Evolutionary conservation across 2,797 vertebrate genomes (phyloP).

Genomic region (Sparidentex hasta): DNA sequence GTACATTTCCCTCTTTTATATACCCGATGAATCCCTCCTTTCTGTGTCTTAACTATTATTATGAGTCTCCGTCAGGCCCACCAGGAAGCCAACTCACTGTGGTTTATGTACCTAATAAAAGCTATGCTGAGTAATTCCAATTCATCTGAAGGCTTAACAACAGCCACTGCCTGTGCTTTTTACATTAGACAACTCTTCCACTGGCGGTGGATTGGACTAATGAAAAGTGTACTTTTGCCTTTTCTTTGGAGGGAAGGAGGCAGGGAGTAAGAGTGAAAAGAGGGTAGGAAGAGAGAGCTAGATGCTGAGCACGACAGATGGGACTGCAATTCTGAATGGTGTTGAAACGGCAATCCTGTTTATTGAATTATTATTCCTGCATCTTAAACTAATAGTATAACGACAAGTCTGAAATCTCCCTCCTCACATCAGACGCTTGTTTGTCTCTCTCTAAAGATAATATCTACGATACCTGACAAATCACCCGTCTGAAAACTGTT

Average conservation of each 20-base stretch:
- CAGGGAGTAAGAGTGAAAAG: constrained; percentile 12
- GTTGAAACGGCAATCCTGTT: constrained; percentile 32
- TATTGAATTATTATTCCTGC: constrained; percentile 33
- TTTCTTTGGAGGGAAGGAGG: constrained; percentile 42
- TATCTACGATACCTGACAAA: constrained; percentile 31
- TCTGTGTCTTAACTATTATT: constrained; percentile 75
- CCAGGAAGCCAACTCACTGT: constrained; percentile 62
- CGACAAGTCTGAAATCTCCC: constrained; percentile 25
- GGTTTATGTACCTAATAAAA: constrained; percentile 80
- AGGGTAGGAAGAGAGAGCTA: constrained; percentile 1
- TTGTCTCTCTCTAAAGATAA: not conserved
- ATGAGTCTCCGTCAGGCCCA: constrained; percentile 67
- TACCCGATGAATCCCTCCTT: constrained; percentile 35
- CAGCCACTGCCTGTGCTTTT: constrained; percentile 60
- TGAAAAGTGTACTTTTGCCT: constrained; percentile 50
- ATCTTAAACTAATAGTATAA: constrained; percentile 23
- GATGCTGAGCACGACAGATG: constrained; percentile 33
- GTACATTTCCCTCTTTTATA: constrained; percentile 37
- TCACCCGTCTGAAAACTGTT: constrained; percentile 8
- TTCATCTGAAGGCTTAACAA: constrained; percentile 73
- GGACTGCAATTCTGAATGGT: constrained; percentile 23
- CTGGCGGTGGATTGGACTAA: constrained; percentile 58
- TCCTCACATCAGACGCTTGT: constrained; percentile 4
- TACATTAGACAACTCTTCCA: constrained; percentile 59
- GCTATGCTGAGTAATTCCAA: constrained; percentile 75